A percentile compares a stretch with the other conserved stretches of the same genome.
Evolutionary conservation across 2,113 vertebrate species (phyloP).

Genomic region (Scophthalmus maximus): DNA sequence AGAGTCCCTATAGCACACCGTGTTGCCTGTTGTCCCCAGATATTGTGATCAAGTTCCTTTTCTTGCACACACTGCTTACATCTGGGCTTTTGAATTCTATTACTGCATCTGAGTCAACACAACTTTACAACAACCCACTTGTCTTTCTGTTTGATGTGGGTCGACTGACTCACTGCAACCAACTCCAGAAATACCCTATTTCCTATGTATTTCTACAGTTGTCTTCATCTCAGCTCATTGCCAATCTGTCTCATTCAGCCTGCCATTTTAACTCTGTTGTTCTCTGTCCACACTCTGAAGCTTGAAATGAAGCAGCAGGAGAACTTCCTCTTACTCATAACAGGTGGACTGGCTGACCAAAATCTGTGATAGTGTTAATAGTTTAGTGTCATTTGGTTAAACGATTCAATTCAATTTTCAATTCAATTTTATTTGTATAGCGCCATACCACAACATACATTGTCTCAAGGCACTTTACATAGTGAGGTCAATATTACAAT

Average conservation of each 20-base stretch:
- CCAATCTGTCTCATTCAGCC: background rate
- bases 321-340: background rate
- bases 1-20: background rate
- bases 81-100: slow-evolving; percentile 31
- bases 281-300: background rate
- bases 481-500: too few relatives aligned
- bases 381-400: background rate
- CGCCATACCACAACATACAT: too few relatives aligned
- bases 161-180: slow-evolving; percentile 24
- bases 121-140: slow-evolving; percentile 38
- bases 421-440: too few relatives aligned
- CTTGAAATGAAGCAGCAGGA: slow-evolving; percentile 1
- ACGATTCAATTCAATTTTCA: too few relatives aligned
- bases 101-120: slow-evolving; percentile 43
- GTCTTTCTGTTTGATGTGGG: slow-evolving; percentile 45
- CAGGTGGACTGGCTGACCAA: background rate
- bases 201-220: background rate
- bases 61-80: slow-evolving; percentile 6
- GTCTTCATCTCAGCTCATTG: background rate
- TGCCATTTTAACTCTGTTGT: background rate
- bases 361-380: background rate
- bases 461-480: too few relatives aligned
- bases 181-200: background rate
- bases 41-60: slow-evolving; percentile 27
- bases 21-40: slow-evolving; percentile 17